Percentiles rank a stretch among this genome's conserved stretches.
Conservation (phyloP, 2,888 invertebrate genomes). For the Agrochola macilenta region DNA sequence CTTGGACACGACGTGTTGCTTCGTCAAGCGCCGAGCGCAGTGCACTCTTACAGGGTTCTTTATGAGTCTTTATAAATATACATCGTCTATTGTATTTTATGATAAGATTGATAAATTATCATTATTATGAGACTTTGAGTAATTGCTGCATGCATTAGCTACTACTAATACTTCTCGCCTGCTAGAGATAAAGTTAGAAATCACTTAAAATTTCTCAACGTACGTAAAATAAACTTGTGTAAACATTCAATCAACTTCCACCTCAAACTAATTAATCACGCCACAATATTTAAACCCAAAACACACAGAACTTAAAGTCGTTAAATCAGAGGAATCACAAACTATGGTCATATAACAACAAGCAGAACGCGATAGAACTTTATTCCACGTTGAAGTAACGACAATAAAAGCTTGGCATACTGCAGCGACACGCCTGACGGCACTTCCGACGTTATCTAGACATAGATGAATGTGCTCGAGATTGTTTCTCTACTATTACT, state of each 20-base stretch:
- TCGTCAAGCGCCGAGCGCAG: no score
- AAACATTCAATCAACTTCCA: background rate
- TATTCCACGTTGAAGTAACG: conserved; percentile 54
- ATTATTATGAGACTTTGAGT: background rate
- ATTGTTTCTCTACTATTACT: conserved; percentile 61
- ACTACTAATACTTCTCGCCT: background rate
- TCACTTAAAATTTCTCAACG: background rate
- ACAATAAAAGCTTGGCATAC: conserved; percentile 64
- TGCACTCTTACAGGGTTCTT: no score
- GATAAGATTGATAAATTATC: background rate
- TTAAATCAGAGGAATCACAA: conserved; percentile 52
- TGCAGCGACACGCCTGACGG: conserved; percentile 58
- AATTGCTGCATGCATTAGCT: background rate
- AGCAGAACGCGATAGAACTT: conserved; percentile 45
- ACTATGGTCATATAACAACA: conserved; percentile 25
- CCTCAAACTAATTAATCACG: conserved; percentile 26
- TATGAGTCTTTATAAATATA: no score
- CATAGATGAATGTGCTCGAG: conserved; percentile 76
- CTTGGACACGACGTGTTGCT: no score
- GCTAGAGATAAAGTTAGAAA: background rate
- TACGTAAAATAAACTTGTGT: background rate
- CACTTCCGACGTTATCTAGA: conserved; percentile 75
- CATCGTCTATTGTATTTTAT: no score
- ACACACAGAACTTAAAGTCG: conserved; percentile 24
- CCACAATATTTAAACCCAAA: conserved; percentile 24